Evolutionary conservation across 2,113 vertebrate species (phyloP).

Genomic region (Fulmarus glacialis): DNA sequence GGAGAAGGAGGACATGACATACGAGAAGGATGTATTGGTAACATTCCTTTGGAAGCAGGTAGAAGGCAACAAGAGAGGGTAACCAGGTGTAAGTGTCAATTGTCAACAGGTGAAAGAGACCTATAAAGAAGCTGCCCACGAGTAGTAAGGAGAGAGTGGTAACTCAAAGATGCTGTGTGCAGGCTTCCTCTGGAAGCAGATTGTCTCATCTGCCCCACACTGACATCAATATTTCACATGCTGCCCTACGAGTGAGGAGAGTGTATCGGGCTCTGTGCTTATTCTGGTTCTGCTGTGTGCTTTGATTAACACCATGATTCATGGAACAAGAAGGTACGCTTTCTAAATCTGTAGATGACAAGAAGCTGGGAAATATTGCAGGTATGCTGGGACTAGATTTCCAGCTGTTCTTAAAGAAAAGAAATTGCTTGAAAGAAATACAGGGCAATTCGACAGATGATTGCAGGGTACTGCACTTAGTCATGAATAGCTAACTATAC

Average conservation of each 20-base stretch:
- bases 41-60: neutral
- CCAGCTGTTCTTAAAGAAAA: neutral
- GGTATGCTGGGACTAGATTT: neutral
- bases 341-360: neutral
- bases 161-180: neutral
- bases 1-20: neutral
- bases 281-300: neutral
- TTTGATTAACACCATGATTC: neutral
- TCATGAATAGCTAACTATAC: neutral
- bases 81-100: neutral
- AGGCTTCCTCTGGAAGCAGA: neutral
- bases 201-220: neutral
- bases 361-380: neutral
- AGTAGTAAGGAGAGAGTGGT: neutral
- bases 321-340: neutral
- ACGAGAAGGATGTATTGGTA: neutral
- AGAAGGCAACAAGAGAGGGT: neutral
- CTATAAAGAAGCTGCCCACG: neutral
- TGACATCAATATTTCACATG: neutral
- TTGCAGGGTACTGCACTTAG: neutral
- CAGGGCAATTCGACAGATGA: neutral
- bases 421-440: neutral
- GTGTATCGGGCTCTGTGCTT: neutral
- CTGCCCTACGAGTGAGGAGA: neutral
- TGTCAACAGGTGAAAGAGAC: neutral